Evolutionary conservation across 2,797 vertebrate species (phyloP), one percentile per base, ranked within the genome.

Genomic region (Botia almorhae): DNA sequence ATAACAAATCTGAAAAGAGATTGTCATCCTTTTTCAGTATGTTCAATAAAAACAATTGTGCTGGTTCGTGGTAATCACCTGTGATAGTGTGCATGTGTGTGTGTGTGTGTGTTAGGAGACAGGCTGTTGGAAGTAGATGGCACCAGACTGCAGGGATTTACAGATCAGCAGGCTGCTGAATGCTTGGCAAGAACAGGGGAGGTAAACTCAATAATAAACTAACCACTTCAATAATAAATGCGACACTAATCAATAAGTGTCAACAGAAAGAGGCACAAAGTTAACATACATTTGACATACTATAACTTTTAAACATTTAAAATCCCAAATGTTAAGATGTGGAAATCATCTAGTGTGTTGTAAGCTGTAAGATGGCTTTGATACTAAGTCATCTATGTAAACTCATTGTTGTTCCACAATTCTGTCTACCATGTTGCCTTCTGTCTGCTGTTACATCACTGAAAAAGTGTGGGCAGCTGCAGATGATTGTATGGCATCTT

Each of bases 111-210:
- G 33, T 3, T 81, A 96, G 96, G 95, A 64, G 95, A 97, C 86
- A 86, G 92, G 56, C 85, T 96, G 48, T 58, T 96, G 83, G 93
- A 95, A 84, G 95, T 97, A 69, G 92, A 97, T 14, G 93, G 94
- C 21, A 82, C 88, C 63, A 92, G 89, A 85, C 92, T 96, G 56
- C 92, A 92, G 1, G 91, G 92, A 50, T 92, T 96, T 85, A 95
- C 93, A 4, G 95, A 96, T 83, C 94, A 93, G 82, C 95, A 96
- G 84, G 96, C 95, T 23, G 94, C 96, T 87, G 94, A 95, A 68
- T 90, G 87, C 77, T 92, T 97, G 67, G 93, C 93, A 83, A 94
- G 92, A 81, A 94, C 95, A 11, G 91, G 90, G 43, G 92, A 96
- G 94, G 96, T 96, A 70, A 55, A 19, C 12, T 76, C 46, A 43